Conservation (phyloP, 1,140 invertebrate species). For the Sarcophaga peregrina region DNA sequence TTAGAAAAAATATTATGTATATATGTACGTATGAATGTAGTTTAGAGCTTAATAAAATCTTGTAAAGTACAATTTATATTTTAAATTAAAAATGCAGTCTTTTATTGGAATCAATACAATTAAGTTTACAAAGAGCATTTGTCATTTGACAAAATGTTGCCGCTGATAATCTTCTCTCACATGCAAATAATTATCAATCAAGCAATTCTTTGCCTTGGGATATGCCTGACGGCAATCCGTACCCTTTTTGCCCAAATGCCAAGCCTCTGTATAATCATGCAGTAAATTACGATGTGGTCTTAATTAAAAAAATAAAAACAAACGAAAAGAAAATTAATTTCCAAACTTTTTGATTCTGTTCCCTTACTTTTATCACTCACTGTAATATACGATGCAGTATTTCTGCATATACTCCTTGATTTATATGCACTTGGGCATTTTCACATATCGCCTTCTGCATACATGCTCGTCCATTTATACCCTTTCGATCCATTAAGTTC, state of each 20-base stretch:
- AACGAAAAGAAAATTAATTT: neutral
- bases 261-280: conserved; percentile 51
- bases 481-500: conserved; percentile 53
- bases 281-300: conserved; percentile 53
- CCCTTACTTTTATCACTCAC: conserved; percentile 43
- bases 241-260: conserved; percentile 52
- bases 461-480: conserved; percentile 51
- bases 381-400: conserved; percentile 54
- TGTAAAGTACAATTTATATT: too few relatives aligned
- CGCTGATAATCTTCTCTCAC: conserved; percentile 47
- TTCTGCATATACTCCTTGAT: conserved; percentile 54
- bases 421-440: conserved; percentile 56
- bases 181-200: conserved; percentile 55
- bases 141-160: neutral
- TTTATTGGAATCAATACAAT: neutral
- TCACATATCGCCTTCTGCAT: conserved; percentile 54
- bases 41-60: too few relatives aligned
- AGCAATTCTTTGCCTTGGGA: conserved; percentile 49
- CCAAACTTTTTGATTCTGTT: neutral
- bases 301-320: neutral
- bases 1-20: too few relatives aligned
- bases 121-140: neutral
- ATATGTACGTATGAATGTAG: too few relatives aligned
- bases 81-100: neutral
- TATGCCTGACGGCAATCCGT: conserved; percentile 50